Evolutionary conservation across 2,797 vertebrate species (phyloP).

Genomic region (Tamandua tetradactyla): DNA sequence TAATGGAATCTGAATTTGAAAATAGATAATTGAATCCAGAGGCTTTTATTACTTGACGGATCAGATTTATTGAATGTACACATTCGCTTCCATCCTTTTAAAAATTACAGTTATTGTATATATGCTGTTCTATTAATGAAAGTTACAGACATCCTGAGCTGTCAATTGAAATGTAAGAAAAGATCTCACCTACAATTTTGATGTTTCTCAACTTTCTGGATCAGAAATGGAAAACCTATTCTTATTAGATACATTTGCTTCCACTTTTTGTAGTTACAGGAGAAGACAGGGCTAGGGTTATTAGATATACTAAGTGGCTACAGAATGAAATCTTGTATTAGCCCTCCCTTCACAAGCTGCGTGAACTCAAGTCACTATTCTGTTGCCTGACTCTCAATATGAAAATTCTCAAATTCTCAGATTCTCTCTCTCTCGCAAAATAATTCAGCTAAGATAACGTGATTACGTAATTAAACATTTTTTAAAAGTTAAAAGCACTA

Average conservation of each 20-base stretch:
- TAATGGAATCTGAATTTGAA: background rate
- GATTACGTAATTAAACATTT: background rate
- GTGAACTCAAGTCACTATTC: background rate
- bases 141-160: background rate
- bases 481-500: background rate
- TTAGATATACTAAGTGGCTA: background rate
- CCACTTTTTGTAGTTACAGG: background rate
- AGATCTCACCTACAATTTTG: background rate
- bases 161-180: background rate
- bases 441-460: background rate
- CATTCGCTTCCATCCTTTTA: background rate
- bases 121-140: background rate
- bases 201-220: background rate
- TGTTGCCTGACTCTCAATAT: background rate
- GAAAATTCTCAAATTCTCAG: too few relatives aligned
- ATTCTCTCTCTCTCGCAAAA: background rate
- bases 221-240: background rate
- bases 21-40: conserved; percentile 2
- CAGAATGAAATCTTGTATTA: background rate
- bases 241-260: background rate
- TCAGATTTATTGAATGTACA: background rate
- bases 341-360: background rate
- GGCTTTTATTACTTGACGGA: background rate
- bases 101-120: background rate
- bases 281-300: background rate